A percentile compares a stretch with the other conserved stretches of the same genome.
Conservation (phyloP, 2,113 vertebrate species). For the Haliaeetus leucogaster region DNA sequence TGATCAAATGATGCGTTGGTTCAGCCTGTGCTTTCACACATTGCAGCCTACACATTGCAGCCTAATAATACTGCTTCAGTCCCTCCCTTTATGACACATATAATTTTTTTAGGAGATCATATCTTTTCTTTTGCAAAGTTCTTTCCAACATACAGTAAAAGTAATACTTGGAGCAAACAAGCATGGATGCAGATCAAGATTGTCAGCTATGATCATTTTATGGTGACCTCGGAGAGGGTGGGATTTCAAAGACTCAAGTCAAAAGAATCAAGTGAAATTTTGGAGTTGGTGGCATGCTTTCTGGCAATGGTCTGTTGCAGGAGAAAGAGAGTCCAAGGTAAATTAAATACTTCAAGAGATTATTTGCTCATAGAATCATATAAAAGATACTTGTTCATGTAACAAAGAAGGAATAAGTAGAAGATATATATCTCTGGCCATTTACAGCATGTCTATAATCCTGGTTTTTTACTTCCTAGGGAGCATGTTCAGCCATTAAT, state of each 20-base stretch:
- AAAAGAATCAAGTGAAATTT: not conserved
- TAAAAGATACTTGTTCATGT: not conserved
- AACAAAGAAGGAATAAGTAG: not conserved
- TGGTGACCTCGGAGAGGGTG: not conserved
- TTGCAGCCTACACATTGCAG: not conserved
- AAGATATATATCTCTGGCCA: not conserved
- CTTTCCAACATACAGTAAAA: not conserved
- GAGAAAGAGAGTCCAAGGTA: not conserved
- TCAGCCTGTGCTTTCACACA: not conserved
- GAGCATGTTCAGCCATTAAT: not conserved
- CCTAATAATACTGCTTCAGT: not conserved
- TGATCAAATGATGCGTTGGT: not conserved
- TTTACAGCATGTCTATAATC: not conserved
- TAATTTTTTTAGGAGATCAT: not conserved
- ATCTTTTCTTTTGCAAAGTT: not conserved
- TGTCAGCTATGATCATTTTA: not conserved
- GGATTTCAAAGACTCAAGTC: not conserved
- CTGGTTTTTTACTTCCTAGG: not conserved
- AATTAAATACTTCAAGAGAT: not conserved
- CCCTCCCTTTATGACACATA: not conserved
- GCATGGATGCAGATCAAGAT: not conserved
- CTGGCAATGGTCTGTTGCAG: not conserved
- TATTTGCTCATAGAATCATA: not conserved
- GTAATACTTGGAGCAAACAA: not conserved
- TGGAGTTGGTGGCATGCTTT: not conserved